These are phyloP conservation scores for Triops cancriformis DNA, from an alignment of 1,140 invertebrate species.

Conservation along the genomic window DNA sequence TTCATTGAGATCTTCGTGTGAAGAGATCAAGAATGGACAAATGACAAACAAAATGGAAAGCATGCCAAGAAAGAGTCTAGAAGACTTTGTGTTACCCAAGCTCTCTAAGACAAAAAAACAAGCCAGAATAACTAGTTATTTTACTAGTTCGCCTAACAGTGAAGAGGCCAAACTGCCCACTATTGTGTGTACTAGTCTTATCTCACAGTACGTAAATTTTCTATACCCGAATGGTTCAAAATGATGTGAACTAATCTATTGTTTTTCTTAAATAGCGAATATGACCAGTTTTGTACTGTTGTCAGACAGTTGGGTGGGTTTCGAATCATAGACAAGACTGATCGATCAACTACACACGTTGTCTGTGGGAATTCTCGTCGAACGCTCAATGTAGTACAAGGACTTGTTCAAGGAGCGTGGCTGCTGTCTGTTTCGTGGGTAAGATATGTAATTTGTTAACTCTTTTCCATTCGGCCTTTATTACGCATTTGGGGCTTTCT, in stretches of 20 bases:
- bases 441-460: constrained; percentile 29
- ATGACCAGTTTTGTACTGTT: constrained; percentile 31
- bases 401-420: constrained; percentile 47
- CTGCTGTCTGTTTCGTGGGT: constrained; percentile 47
- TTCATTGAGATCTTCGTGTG: neutral
- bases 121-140: neutral
- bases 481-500: neutral
- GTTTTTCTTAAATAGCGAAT: constrained; percentile 30
- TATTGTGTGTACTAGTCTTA: constrained; percentile 34
- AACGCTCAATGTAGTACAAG: constrained; percentile 48
- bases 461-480: constrained; percentile 7
- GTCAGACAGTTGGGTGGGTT: constrained; percentile 43
- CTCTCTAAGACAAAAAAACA: neutral
- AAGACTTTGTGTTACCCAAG: neutral
- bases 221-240: neutral
- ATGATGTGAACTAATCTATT: neutral
- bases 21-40: neutral
- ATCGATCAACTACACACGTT: constrained; percentile 43
- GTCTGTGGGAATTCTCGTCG: constrained; percentile 43
- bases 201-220: constrained; percentile 30
- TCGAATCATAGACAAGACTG: constrained; percentile 42
- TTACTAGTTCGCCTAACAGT: constrained; percentile 1
- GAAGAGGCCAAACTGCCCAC: constrained; percentile 8
- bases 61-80: neutral
- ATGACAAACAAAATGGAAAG: neutral